Conservation (phyloP, 1,140 invertebrate genomes). For the Diplogasteroides magnus region DNA sequence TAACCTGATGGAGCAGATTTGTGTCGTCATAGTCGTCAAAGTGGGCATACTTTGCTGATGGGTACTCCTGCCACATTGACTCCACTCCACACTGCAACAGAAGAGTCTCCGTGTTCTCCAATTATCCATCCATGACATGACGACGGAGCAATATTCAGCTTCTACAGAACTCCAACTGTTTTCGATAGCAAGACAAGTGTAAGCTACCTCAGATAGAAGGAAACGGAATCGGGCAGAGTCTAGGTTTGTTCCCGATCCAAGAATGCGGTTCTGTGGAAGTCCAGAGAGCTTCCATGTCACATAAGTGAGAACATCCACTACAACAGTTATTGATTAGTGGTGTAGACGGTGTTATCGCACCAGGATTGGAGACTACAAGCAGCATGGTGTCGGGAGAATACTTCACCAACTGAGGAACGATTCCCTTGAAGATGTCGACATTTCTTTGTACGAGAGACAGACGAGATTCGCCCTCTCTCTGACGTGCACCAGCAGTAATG, state of each 20-base stretch:
- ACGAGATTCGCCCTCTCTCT: slow-evolving; percentile 76
- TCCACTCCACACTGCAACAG: slow-evolving; percentile 84
- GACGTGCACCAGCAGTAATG: slow-evolving; percentile 79
- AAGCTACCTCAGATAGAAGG: slow-evolving; percentile 67
- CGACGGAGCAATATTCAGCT: slow-evolving; percentile 70
- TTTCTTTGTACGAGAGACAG: slow-evolving; percentile 78
- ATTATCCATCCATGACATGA: slow-evolving; percentile 84
- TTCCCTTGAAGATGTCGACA: slow-evolving; percentile 75
- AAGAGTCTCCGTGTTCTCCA: slow-evolving; percentile 74
- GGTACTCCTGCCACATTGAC: slow-evolving; percentile 79
- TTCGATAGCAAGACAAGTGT: not conserved
- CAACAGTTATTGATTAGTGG: slow-evolving; percentile 8
- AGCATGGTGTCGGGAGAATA: slow-evolving; percentile 78
- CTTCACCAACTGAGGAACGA: slow-evolving; percentile 69
- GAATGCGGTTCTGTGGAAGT: slow-evolving; percentile 74
- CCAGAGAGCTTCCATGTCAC: slow-evolving; percentile 87
- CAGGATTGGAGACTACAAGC: slow-evolving; percentile 81
- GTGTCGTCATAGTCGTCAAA: not conserved
- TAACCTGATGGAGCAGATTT: slow-evolving; percentile 66
- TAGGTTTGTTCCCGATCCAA: slow-evolving; percentile 83
- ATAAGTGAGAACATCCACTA: slow-evolving; percentile 79
- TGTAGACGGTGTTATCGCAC: slow-evolving; percentile 52
- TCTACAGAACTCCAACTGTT: slow-evolving; percentile 40
- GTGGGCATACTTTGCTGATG: not conserved
- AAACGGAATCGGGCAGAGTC: slow-evolving; percentile 84